phyloP scores from a whole-genome alignment of 1,140 invertebrate genomes.

The Ceratitis capitata region DNA sequence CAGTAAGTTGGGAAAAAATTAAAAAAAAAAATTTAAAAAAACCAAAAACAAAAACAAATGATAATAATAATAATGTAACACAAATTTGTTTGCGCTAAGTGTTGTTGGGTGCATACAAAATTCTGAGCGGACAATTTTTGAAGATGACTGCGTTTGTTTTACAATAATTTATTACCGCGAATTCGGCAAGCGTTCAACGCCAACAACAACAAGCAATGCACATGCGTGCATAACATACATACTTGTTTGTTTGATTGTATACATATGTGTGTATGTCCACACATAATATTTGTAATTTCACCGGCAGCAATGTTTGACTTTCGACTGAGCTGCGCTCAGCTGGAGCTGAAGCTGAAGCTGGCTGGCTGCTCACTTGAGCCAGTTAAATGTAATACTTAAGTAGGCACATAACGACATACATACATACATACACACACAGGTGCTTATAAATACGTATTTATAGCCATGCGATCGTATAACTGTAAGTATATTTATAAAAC shows the following conservation, averaged over 20 bases:
- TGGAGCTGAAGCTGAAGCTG: too few species aligned
- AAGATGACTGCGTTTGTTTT: constrained; percentile 30
- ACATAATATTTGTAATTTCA: not conserved
- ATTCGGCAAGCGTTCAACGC: not conserved
- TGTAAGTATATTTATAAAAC: not conserved
- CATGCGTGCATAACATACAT: not conserved
- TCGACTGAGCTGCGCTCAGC: too few species aligned
- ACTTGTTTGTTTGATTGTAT: too few species aligned
- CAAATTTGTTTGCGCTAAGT: not conserved
- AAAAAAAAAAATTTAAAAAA: too few species aligned
- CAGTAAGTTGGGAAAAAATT: not conserved
- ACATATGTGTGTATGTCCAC: not conserved
- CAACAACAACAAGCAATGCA: not conserved
- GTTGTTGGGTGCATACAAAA: constrained; percentile 26
- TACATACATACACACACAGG: not conserved
- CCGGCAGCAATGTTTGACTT: not conserved
- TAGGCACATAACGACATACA: not conserved
- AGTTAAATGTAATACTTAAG: constrained; percentile 24
- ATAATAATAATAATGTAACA: not conserved
- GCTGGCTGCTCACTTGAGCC: constrained; percentile 17
- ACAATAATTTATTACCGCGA: constrained; percentile 21
- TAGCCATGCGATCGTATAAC: not conserved
- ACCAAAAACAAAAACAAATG: not conserved
- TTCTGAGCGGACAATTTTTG: constrained; percentile 31
- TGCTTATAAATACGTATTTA: not conserved